Conservation (phyloP, 2,888 invertebrate genomes). For the Drosophila pseudotakahashii region DNA sequence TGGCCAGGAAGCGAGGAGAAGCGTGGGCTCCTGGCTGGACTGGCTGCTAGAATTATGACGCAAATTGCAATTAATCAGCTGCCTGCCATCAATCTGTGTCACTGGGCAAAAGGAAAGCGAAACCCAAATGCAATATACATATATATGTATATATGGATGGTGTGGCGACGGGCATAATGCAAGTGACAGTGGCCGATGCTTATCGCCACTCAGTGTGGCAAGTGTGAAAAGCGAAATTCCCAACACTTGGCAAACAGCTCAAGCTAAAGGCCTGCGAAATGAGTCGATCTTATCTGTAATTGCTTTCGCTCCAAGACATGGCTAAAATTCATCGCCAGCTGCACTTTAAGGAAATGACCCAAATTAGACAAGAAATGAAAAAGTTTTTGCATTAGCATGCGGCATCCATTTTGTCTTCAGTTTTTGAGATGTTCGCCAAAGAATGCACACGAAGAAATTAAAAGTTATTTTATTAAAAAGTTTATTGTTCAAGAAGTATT, state of each 20-base stretch:
- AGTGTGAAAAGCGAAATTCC: slow-evolving; percentile 75
- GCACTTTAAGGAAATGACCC: slow-evolving; percentile 80
- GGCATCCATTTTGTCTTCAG: slow-evolving; percentile 64
- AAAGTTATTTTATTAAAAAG: no score
- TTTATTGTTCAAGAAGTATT: no score
- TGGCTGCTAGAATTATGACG: slow-evolving; percentile 32
- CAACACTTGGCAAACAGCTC: slow-evolving; percentile 64
- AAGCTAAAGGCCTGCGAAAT: slow-evolving; percentile 61
- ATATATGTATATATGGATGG: slow-evolving; percentile 19
- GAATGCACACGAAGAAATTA: neutral
- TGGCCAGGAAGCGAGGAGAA: slow-evolving; percentile 6
- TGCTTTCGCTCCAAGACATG: slow-evolving; percentile 69
- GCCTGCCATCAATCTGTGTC: slow-evolving; percentile 69
- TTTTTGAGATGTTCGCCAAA: slow-evolving; percentile 29
- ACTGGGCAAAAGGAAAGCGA: slow-evolving; percentile 74
- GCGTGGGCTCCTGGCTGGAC: neutral
- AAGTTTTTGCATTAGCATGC: slow-evolving; percentile 74
- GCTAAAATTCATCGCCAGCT: slow-evolving; percentile 23
- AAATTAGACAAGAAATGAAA: slow-evolving; percentile 66
- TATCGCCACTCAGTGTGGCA: slow-evolving; percentile 36
- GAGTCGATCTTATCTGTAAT: slow-evolving; percentile 82
- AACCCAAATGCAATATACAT: slow-evolving; percentile 60
- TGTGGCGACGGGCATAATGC: slow-evolving; percentile 43
- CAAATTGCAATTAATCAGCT: slow-evolving; percentile 53
- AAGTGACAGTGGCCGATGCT: slow-evolving; percentile 33